A percentile compares a stretch with the other conserved stretches of the same genome.
phyloP scores from a whole-genome alignment of 2,888 invertebrate genomes.

The Chelonus formosanus region DNA sequence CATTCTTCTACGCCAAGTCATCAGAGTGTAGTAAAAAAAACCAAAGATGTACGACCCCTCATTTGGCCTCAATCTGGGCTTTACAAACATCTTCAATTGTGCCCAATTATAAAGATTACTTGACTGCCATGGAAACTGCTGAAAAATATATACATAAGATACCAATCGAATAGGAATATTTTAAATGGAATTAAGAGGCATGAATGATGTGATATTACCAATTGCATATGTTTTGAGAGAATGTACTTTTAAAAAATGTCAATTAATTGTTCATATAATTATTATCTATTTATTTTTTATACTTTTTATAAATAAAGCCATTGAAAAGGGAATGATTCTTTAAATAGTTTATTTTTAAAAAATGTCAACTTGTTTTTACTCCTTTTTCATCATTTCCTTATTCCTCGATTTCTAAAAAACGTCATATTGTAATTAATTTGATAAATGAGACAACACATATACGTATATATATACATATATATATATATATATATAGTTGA shows the following conservation, averaged over 20 bases:
- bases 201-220: too few relatives aligned
- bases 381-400: too few relatives aligned
- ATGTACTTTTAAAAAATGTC: neutral
- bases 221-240: too few relatives aligned
- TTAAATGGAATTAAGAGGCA: neutral
- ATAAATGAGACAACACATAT: too few relatives aligned
- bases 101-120: constrained; percentile 42
- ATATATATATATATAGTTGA: too few relatives aligned
- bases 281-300: constrained; percentile 41
- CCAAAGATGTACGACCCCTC: constrained; percentile 36
- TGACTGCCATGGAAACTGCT: constrained; percentile 47
- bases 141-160: constrained; percentile 37
- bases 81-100: constrained; percentile 46
- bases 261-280: constrained; percentile 20
- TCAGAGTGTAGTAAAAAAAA: constrained; percentile 16
- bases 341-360: too few relatives aligned
- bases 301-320: constrained; percentile 41
- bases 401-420: too few relatives aligned
- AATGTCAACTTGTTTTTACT: too few relatives aligned
- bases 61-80: constrained; percentile 47
- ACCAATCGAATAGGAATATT: constrained; percentile 31
- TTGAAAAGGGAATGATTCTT: too few relatives aligned
- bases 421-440: too few relatives aligned
- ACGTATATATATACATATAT: too few relatives aligned
- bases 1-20: too few relatives aligned